phyloP scores from a whole-genome alignment of 2,888 invertebrate genomes.

The Drosophila neotestacea region DNA sequence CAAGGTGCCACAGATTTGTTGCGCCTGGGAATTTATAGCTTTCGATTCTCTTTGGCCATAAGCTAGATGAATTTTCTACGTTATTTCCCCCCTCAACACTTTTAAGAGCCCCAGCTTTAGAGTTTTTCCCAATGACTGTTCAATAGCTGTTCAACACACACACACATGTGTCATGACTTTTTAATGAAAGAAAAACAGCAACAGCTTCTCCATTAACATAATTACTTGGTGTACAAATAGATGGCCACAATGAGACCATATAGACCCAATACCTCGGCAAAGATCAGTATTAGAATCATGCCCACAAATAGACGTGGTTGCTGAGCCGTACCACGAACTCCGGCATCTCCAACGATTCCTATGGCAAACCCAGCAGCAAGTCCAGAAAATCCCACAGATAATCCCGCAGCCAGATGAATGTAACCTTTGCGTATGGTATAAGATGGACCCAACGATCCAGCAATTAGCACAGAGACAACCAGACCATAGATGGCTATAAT shows the following conservation, averaged over 20 bases:
- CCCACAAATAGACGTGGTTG: slow-evolving; percentile 91
- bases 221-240: slow-evolving; percentile 96
- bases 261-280: slow-evolving; percentile 99
- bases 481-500: slow-evolving; percentile 99
- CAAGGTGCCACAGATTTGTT: slow-evolving; percentile 68
- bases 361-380: slow-evolving; percentile 92
- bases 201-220: slow-evolving; percentile 4
- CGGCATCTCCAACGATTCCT: slow-evolving; percentile 96
- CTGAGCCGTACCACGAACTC: slow-evolving; percentile 99
- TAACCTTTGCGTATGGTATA: slow-evolving; percentile 92
- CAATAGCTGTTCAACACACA: slow-evolving; percentile 5
- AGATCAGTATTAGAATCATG: slow-evolving; percentile 90
- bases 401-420: slow-evolving; percentile 97
- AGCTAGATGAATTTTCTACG: slow-evolving; percentile 23
- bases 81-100: not conserved
- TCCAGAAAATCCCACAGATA: slow-evolving; percentile 98
- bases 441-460: slow-evolving; percentile 86
- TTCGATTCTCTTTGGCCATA: slow-evolving; percentile 14
- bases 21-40: slow-evolving; percentile 50
- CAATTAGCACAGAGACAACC: slow-evolving; percentile 98
- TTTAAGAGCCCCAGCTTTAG: not conserved
- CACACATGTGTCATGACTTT: slow-evolving; percentile 9
- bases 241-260: slow-evolving; percentile 99
- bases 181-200: slow-evolving; percentile 9
- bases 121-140: slow-evolving; percentile 18